These are phyloP conservation scores for Oedothorax gibbosus DNA, from an alignment of 1,140 invertebrate species.

Conservation along the genomic window DNA sequence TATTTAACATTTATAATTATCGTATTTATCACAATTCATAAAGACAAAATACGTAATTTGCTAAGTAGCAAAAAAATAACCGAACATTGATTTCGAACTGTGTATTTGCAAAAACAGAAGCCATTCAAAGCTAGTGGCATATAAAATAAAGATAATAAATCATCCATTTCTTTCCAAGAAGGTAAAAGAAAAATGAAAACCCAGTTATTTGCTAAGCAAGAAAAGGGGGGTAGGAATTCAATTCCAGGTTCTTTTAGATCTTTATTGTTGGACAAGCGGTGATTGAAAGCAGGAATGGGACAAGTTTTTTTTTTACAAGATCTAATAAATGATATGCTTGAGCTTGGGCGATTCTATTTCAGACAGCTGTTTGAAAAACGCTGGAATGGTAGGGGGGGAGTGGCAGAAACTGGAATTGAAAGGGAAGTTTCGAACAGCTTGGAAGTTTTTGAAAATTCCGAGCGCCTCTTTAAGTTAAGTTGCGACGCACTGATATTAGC, in stretches of 20 bases:
- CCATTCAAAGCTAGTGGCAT: background rate
- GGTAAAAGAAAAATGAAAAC: background rate
- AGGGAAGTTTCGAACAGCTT: background rate
- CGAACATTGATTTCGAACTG: too few relatives aligned
- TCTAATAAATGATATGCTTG: constrained; percentile 45
- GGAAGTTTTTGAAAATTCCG: too few relatives aligned
- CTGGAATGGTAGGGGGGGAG: background rate
- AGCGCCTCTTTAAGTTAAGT: too few relatives aligned
- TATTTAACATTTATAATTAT: too few relatives aligned
- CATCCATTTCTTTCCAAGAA: constrained; percentile 3
- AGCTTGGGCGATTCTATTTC: constrained; percentile 24
- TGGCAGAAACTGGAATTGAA: background rate
- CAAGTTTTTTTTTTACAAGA: constrained; percentile 39
- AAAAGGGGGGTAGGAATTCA: constrained; percentile 27
- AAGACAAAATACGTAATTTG: too few relatives aligned
- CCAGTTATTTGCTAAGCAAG: constrained; percentile 33
- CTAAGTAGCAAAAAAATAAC: too few relatives aligned
- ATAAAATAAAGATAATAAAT: constrained; percentile 15
- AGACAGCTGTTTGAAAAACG: background rate
- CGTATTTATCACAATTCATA: too few relatives aligned
- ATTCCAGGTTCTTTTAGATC: constrained; percentile 10
- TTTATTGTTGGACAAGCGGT: constrained; percentile 32
- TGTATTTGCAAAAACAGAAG: too few relatives aligned
- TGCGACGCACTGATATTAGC: too few relatives aligned
- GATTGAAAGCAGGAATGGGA: constrained; percentile 31